Conservation (phyloP, 2,113 vertebrate genomes). For the Pungitius pungitius region DNA sequence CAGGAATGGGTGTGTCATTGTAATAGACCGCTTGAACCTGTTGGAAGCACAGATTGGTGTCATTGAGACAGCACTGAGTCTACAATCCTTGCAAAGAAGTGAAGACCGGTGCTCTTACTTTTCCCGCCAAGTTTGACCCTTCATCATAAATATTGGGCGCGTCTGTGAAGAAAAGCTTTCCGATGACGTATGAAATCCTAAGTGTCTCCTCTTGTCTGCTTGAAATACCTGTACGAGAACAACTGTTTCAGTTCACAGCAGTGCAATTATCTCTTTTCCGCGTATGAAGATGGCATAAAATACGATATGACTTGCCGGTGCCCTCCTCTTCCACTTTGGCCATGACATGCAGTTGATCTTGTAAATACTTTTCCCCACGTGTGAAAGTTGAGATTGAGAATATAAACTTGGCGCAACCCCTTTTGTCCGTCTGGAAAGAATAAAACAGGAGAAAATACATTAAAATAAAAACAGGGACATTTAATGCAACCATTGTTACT, state of each 20-base stretch:
- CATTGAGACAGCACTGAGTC: not conserved
- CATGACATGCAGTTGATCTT: not conserved
- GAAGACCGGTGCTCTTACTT: conserved; percentile 43
- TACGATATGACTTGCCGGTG: conserved; percentile 59
- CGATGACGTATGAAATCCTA: conserved; percentile 43
- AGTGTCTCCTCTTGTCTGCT: not conserved
- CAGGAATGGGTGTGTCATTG: conserved; percentile 49
- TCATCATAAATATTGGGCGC: conserved; percentile 61
- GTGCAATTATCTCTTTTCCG: not conserved
- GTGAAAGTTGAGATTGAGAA: conserved; percentile 53
- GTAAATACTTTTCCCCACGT: not conserved
- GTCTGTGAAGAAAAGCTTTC: conserved; percentile 69
- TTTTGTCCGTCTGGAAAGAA: conserved; percentile 42
- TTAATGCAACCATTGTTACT: not conserved
- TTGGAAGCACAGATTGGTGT: not conserved
- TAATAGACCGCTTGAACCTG: conserved; percentile 67
- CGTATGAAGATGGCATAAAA: not conserved
- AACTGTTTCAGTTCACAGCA: not conserved
- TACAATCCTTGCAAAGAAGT: not conserved
- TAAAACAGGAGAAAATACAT: not conserved
- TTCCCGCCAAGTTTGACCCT: conserved; percentile 61
- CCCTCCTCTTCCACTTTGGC: conserved; percentile 68
- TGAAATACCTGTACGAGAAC: conserved; percentile 45
- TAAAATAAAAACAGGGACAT: not conserved
- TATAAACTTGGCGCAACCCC: conserved; percentile 61